Evolutionary conservation across 2,888 invertebrate genomes (phyloP).

Genomic region (Drosophila nr. perissopoda): DNA sequence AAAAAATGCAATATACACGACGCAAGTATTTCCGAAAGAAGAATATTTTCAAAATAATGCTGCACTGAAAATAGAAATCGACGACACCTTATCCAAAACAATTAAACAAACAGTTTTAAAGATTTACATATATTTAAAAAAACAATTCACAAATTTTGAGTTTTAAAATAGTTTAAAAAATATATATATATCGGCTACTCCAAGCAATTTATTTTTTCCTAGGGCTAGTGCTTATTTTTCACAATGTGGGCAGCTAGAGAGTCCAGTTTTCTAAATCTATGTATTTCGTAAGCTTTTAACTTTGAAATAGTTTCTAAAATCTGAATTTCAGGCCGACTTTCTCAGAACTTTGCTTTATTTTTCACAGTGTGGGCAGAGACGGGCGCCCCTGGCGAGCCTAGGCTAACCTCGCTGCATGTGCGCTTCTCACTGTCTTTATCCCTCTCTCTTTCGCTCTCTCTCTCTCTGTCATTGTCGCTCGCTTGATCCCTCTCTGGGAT

Average conservation of each 20-base stretch:
- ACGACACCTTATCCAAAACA: background rate
- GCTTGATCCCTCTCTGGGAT: constrained; percentile 29
- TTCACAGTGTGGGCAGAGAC: constrained; percentile 7
- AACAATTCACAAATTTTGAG: background rate
- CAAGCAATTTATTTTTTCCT: background rate
- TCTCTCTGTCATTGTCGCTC: background rate
- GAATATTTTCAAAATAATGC: background rate
- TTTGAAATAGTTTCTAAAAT: background rate
- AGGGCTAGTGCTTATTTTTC: background rate
- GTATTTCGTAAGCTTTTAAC: background rate
- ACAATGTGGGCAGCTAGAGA: background rate
- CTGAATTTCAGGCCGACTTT: background rate
- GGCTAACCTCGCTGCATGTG: constrained; percentile 49
- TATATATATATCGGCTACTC: background rate
- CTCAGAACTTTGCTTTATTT: background rate
- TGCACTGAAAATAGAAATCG: background rate
- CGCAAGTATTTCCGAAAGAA: background rate
- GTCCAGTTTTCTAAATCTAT: background rate
- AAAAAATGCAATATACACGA: background rate
- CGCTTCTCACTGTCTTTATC: constrained; percentile 5
- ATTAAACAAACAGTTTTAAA: background rate
- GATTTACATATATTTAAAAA: background rate
- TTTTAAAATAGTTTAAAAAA: background rate
- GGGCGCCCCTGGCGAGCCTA: constrained; percentile 42
- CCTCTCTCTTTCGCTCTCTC: background rate